Conservation (phyloP, 2,113 vertebrate genomes). For the Pseudorasbora parva region DNA sequence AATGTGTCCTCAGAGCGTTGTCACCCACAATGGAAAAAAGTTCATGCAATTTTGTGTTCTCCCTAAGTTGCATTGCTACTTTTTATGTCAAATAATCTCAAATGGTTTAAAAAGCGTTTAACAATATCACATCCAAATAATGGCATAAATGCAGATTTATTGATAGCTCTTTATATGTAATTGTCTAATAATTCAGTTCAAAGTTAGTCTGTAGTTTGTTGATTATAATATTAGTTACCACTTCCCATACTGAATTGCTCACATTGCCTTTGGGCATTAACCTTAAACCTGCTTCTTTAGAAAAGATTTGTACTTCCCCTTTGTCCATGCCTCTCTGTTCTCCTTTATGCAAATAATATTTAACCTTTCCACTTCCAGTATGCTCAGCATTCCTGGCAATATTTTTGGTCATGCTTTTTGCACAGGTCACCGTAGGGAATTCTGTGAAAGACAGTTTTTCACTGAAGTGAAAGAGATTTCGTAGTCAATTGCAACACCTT, state of each 20-base stretch:
- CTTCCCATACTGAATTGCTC: neutral
- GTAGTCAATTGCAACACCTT: neutral
- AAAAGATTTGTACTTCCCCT: neutral
- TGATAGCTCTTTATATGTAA: neutral
- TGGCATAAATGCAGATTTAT: neutral
- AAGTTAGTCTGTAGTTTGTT: neutral
- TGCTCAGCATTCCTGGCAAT: neutral
- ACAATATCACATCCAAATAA: neutral
- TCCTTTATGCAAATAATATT: conserved; percentile 66
- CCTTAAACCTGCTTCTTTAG: neutral
- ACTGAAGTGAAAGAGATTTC: neutral
- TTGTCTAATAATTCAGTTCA: neutral
- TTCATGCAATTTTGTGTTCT: too few relatives aligned
- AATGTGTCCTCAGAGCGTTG: neutral
- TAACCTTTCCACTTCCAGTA: conserved; percentile 26
- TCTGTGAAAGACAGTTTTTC: neutral
- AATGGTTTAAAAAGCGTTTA: neutral
- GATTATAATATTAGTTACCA: neutral
- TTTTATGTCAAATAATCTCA: too few relatives aligned
- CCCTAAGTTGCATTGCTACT: too few relatives aligned
- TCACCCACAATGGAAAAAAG: neutral
- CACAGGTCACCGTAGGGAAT: neutral
- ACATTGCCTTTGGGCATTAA: conserved; percentile 9
- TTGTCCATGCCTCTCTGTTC: conserved; percentile 57
- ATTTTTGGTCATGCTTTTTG: conserved; percentile 12